A percentile compares a stretch with the other conserved stretches of the same genome.
Conservation (phyloP, 2,888 invertebrate species). For the Cerceris ruficornis region DNA sequence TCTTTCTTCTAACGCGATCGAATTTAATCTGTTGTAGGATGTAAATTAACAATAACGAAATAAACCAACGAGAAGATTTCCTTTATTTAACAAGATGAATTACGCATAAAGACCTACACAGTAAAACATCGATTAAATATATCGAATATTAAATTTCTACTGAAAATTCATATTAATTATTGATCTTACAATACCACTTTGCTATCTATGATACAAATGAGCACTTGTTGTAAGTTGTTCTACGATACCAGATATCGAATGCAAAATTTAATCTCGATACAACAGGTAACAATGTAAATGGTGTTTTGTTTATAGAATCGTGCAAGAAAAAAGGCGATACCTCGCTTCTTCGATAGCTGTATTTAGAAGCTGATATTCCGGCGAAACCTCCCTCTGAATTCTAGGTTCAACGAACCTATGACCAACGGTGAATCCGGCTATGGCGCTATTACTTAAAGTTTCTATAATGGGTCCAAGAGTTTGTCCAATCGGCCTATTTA, state of each 20-base stretch:
- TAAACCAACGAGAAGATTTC: too few relatives aligned
- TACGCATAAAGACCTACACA: too few relatives aligned
- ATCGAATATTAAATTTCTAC: too few relatives aligned
- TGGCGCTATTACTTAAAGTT: conserved; percentile 82
- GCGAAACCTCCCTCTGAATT: conserved; percentile 83
- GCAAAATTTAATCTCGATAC: not conserved
- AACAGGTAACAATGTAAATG: not conserved
- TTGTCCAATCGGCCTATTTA: conserved; percentile 83
- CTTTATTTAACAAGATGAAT: too few relatives aligned
- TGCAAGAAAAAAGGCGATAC: conserved; percentile 77
- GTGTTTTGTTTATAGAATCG: not conserved
- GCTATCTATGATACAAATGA: not conserved
- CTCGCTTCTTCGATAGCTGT: conserved; percentile 89
- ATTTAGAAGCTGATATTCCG: conserved; percentile 88
- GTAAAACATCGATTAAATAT: too few relatives aligned
- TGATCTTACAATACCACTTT: not conserved
- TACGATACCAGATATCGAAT: not conserved
- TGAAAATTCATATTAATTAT: not conserved
- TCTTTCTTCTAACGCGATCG: conserved; percentile 87
- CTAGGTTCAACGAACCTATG: conserved; percentile 82
- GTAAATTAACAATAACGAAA: not conserved
- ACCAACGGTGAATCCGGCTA: conserved; percentile 79
- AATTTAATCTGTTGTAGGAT: conserved; percentile 82
- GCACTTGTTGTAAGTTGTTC: too few relatives aligned
- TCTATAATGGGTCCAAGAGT: conserved; percentile 84